Conservation (phyloP, 2,113 vertebrate species). For the Sminthopsis crassicaudata region DNA sequence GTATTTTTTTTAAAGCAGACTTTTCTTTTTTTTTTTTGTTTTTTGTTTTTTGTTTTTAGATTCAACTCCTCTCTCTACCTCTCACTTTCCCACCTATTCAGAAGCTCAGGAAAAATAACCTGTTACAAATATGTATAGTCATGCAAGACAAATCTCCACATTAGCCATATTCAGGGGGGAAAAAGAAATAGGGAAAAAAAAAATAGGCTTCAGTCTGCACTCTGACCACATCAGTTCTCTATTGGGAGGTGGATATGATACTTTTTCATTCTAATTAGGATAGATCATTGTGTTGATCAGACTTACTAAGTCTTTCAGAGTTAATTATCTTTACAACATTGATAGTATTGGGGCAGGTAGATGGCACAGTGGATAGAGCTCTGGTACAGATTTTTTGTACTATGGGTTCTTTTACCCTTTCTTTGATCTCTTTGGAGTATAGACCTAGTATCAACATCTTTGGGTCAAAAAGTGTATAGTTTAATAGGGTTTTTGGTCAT, state of each 20-base stretch:
- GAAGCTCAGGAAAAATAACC: neutral
- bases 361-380: too few species aligned
- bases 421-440: neutral
- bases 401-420: neutral
- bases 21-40: neutral
- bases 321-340: neutral
- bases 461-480: neutral
- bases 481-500: neutral
- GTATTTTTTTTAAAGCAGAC: neutral
- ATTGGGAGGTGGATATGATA: neutral
- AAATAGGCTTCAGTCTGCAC: neutral
- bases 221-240: neutral
- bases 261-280: neutral
- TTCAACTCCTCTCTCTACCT: neutral
- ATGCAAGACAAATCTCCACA: neutral
- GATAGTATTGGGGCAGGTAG: neutral
- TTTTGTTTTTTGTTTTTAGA: too few species aligned
- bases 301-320: neutral
- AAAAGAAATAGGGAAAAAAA: neutral
- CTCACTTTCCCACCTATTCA: neutral
- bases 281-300: neutral
- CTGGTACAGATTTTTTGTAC: neutral
- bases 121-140: neutral
- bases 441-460: neutral
- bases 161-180: neutral